phyloP scores from a whole-genome alignment of 2,888 invertebrate genomes.

The Epistrophe eligans region DNA sequence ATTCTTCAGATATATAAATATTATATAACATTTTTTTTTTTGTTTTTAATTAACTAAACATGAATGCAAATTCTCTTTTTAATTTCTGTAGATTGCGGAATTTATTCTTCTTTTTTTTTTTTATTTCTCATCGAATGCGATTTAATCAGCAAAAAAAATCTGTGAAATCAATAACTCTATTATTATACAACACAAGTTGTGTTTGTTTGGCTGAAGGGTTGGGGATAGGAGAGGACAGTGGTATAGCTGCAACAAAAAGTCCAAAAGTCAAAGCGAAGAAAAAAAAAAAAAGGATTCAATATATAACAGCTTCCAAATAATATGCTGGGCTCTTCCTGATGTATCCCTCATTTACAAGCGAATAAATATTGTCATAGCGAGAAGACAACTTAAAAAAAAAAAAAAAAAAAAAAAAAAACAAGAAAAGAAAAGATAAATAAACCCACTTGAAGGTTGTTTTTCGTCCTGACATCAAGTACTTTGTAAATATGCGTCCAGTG shows the following conservation, averaged over 20 bases:
- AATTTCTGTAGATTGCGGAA: constrained; percentile 17
- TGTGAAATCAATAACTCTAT: constrained; percentile 75
- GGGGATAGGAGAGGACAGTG: background rate
- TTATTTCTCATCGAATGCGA: constrained; percentile 45
- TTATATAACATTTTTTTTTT: background rate
- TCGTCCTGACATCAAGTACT: constrained; percentile 75
- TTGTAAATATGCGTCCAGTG: constrained; percentile 72
- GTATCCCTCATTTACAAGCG: constrained; percentile 38
- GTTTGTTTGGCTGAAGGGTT: background rate
- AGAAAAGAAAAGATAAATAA: constrained; percentile 35
- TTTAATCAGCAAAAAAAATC: constrained; percentile 32
- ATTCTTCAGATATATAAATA: constrained; percentile 32
- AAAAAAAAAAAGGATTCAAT: constrained; percentile 38
- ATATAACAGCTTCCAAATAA: background rate
- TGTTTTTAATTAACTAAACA: constrained; percentile 66
- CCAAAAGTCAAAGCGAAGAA: constrained; percentile 13
- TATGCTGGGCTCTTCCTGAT: constrained; percentile 40
- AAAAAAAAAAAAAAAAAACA: background rate
- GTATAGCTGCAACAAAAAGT: constrained; percentile 14
- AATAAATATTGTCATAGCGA: constrained; percentile 70
- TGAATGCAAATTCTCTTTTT: constrained; percentile 63
- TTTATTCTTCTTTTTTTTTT: constrained; percentile 34
- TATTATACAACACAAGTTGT: constrained; percentile 52
- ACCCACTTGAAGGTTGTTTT: constrained; percentile 71
- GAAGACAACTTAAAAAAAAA: constrained; percentile 19